Evolutionary conservation across 64 coral and sea anemone genomes (phyloP).

Genomic region (Porites australiensis): DNA sequence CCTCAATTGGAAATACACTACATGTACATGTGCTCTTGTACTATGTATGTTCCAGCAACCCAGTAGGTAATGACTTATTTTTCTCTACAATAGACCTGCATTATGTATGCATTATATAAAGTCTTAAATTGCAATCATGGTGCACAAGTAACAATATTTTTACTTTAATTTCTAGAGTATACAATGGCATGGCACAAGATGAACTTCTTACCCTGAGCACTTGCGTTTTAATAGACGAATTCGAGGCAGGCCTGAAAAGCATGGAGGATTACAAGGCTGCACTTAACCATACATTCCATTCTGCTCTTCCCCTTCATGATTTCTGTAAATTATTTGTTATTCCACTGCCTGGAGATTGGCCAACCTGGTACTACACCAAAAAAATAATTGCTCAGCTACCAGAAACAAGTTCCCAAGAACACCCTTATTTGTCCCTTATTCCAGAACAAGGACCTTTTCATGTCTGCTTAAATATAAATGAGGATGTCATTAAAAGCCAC

Average conservation of each 20-base stretch:
- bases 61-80: no score
- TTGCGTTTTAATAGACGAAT: constrained; percentile 27
- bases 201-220: constrained; percentile 39
- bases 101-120: no score
- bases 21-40: no score
- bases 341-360: constrained; percentile 41
- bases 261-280: constrained; percentile 15
- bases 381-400: neutral
- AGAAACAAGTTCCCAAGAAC: neutral
- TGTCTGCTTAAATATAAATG: no score
- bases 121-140: no score
- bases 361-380: neutral
- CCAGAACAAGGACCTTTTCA: no score
- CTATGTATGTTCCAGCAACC: no score
- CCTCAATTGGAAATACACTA: no score
- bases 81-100: no score
- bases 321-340: neutral
- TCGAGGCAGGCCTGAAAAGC: constrained; percentile 30
- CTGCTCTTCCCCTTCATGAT: neutral
- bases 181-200: constrained; percentile 28
- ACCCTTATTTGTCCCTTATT: neutral
- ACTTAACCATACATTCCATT: neutral
- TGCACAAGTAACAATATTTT: no score
- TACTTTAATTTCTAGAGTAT: neutral
- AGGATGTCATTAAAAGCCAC: no score